Evolutionary conservation across 2,113 vertebrate genomes (phyloP).

Genomic region (Desmodus rotundus): DNA sequence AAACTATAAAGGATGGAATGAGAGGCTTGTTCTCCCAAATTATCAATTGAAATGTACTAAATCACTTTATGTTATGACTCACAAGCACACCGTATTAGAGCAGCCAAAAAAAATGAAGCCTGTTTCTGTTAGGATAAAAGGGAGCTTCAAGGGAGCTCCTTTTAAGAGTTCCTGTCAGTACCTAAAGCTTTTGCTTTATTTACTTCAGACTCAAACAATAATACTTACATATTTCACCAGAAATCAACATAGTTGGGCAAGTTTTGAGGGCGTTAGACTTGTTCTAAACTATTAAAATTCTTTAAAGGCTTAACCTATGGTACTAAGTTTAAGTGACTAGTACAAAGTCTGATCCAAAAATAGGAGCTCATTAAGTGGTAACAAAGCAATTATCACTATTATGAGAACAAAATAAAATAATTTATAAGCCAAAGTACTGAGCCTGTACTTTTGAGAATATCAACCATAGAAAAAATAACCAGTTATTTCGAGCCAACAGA

Average conservation of each 20-base stretch:
- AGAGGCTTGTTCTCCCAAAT: slow-evolving; percentile 46
- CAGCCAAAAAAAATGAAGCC: slow-evolving; percentile 57
- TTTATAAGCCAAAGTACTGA: slow-evolving; percentile 9
- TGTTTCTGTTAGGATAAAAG: slow-evolving; percentile 46
- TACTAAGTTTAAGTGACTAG: background rate
- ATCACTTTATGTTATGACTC: slow-evolving; percentile 35
- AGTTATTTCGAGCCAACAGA: background rate
- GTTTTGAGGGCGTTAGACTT: background rate
- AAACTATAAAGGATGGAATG: slow-evolving; percentile 54
- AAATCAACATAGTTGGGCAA: background rate
- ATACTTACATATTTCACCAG: background rate
- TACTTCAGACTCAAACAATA: background rate
- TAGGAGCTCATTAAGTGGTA: background rate
- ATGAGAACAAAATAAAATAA: background rate
- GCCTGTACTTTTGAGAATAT: slow-evolving; percentile 1
- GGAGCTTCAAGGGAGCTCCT: background rate
- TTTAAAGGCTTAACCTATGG: background rate
- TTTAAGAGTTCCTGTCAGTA: background rate
- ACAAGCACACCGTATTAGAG: slow-evolving; percentile 50
- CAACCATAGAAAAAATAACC: background rate
- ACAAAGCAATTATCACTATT: slow-evolving; percentile 2
- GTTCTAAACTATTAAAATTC: slow-evolving; percentile 26
- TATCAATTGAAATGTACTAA: slow-evolving; percentile 18
- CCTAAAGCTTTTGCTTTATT: slow-evolving; percentile 30
- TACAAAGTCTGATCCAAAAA: background rate